Conservation (phyloP, 2,797 vertebrate genomes). For the Tragelaphus eurycerus region DNA sequence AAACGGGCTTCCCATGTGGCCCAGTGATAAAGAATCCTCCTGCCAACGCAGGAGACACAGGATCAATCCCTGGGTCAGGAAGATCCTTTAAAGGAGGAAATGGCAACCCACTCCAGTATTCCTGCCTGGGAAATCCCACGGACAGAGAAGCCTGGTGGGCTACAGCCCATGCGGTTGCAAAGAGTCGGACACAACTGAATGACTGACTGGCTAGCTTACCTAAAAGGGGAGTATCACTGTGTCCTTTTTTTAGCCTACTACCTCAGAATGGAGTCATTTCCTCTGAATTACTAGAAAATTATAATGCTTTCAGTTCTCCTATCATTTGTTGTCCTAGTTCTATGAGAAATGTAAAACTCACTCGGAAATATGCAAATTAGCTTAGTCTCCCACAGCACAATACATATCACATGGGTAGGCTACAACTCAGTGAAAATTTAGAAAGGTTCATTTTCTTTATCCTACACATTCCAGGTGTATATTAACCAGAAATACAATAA, state of each 20-base stretch:
- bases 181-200: background rate
- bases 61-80: background rate
- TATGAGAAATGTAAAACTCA: background rate
- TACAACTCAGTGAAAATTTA: background rate
- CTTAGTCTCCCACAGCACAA: background rate
- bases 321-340: background rate
- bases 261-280: background rate
- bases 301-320: background rate
- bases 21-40: background rate
- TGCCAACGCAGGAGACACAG: background rate
- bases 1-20: background rate
- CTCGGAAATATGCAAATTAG: background rate
- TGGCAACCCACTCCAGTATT: background rate
- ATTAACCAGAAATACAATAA: background rate
- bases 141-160: background rate
- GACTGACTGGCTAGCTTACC: background rate
- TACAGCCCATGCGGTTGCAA: background rate
- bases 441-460: background rate
- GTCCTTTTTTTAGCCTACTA: background rate
- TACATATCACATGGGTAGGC: background rate
- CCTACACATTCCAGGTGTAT: background rate
- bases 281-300: slow-evolving; percentile 29
- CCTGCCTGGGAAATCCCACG: background rate
- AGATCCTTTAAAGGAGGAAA: background rate
- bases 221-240: background rate